Percentiles rank a stretch among this genome's conserved stretches.
Evolutionary conservation across 1,140 invertebrate genomes (phyloP).

Genomic region (Matsumurasca onukii): DNA sequence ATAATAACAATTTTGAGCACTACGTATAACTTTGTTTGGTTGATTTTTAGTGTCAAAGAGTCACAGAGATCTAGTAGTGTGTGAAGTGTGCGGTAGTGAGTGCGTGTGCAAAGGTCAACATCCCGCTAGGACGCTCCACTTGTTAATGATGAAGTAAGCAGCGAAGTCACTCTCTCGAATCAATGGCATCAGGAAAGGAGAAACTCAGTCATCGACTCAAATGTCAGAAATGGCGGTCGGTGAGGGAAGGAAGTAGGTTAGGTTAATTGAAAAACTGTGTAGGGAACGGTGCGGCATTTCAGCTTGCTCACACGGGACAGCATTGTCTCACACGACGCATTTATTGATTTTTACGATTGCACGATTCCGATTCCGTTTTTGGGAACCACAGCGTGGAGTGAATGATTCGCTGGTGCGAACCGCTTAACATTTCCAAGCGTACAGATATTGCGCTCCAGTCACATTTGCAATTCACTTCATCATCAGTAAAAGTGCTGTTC

Average conservation of each 20-base stretch:
- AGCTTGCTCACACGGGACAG: background rate
- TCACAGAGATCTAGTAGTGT: background rate
- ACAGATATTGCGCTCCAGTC: no score
- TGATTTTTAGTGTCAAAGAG: no score
- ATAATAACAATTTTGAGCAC: no score
- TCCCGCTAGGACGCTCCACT: background rate
- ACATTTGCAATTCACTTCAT: no score
- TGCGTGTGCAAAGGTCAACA: background rate
- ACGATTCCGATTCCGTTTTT: background rate
- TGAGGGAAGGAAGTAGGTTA: conserved; percentile 1
- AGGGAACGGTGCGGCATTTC: background rate
- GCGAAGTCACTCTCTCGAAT: conserved; percentile 5
- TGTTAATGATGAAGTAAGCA: conserved; percentile 9
- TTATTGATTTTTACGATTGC: conserved; percentile 16
- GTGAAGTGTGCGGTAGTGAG: background rate
- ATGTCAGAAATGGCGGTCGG: conserved; percentile 18
- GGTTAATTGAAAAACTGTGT: conserved; percentile 23
- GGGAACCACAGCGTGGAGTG: background rate
- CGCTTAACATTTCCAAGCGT: background rate
- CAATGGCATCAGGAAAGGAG: background rate
- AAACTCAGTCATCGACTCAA: background rate
- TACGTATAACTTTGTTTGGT: no score
- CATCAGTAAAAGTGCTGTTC: no score
- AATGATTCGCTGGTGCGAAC: background rate
- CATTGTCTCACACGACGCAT: conserved; percentile 15